Percentiles rank a stretch among this genome's conserved stretches.
Evolutionary conservation across 2,113 vertebrate species (phyloP).

Genomic region (Spea multiplicata): DNA sequence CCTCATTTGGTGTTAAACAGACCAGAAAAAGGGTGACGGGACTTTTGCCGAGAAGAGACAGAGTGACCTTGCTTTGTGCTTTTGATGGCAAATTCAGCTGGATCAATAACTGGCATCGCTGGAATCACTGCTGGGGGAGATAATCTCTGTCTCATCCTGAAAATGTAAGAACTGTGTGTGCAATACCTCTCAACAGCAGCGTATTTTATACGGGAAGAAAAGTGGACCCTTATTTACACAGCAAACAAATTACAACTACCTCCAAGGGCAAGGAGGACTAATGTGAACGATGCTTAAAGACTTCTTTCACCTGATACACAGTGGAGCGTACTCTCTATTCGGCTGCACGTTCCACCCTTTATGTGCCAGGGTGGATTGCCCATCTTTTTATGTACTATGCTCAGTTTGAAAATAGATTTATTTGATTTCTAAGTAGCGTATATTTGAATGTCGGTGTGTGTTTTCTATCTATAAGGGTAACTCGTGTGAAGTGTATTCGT

Average conservation of each 20-base stretch:
- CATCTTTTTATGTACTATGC: too few relatives aligned
- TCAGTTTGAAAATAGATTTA: too few relatives aligned
- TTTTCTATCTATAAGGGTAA: too few relatives aligned
- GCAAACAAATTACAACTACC: background rate
- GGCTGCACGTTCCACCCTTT: too few relatives aligned
- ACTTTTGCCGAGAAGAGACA: conserved; percentile 1
- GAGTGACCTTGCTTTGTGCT: conserved; percentile 39
- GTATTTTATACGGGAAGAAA: conserved; percentile 6
- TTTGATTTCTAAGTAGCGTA: too few relatives aligned
- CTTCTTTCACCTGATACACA: too few relatives aligned
- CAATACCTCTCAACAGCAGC: background rate
- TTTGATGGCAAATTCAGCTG: conserved; percentile 32
- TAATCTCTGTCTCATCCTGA: conserved; percentile 19
- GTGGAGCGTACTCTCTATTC: too few relatives aligned
- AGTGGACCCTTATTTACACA: conserved; percentile 1
- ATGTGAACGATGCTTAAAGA: too few relatives aligned
- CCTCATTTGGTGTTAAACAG: conserved; percentile 25
- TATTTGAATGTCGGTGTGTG: too few relatives aligned
- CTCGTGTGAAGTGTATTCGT: too few relatives aligned
- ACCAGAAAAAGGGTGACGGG: conserved; percentile 15
- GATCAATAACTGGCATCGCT: conserved; percentile 38
- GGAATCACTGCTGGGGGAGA: conserved; percentile 10
- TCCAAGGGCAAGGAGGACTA: too few relatives aligned
- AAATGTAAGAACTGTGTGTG: background rate
- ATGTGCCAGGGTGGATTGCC: too few relatives aligned